Base-by-base conservation (phyloP, 2,797 vertebrate genomes). In the Paguma larvata region DNA sequence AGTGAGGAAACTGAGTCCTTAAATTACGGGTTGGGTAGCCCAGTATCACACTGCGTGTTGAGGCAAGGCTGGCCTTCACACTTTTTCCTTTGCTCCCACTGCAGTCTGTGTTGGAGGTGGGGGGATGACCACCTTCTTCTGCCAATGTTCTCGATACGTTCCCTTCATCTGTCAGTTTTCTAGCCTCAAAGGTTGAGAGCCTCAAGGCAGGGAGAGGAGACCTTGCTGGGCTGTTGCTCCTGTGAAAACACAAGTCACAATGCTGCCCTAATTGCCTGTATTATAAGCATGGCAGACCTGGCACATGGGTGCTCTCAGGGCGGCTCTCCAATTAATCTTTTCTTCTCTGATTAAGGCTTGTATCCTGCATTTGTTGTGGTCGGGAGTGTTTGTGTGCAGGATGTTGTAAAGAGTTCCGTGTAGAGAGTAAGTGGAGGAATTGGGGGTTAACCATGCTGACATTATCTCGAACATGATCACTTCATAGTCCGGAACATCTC, bases 241-340 rank as follows among this genome's bases (percentile, higher is more conserved):
- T 96, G 84, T 78, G 94, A 97, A 97, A 96, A 95, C 93, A 68
- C 32, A 94, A 97, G 97, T 97, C 96, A 87, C 80, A 93, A 91
- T 77, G 73, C 90, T 32, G 32, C 94, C 96, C 96, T 98, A 97
- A 98, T 98, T 98, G 98, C 95, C 93, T 94, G 90, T 84, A 98
- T 98, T 97, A 95, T 97, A 92, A 95, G 96, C 97, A 91, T 97
- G 98, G 98, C 98, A 98, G 98, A 98, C 97, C 97, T 97, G 98
- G 97, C 98, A 97, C 97, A 63, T 94, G 96, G 97, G 94, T 82
- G 92, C 95, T 98, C 98, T 97, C 85, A 96, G 94, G 96, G 95
- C 97, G 97, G 78, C 86, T 97, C 97, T 97, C 92, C 97, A 98
- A 98, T 98, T 99, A 98, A 98, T 98, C 98, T 98, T 98, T 98